Conservation (phyloP, 2,888 invertebrate genomes). For the Catocala fraxini region DNA sequence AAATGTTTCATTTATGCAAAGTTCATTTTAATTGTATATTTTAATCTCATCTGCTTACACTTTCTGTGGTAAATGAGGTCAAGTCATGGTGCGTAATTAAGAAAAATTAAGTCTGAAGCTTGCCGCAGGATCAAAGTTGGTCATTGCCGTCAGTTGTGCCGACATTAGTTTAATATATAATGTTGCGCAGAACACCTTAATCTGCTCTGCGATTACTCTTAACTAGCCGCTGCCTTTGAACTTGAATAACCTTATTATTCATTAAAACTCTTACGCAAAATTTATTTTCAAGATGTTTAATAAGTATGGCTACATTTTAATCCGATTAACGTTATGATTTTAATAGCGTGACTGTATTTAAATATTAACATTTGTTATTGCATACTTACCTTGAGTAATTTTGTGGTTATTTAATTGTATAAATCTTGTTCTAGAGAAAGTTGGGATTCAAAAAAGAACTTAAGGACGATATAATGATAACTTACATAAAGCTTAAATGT, state of each 20-base stretch:
- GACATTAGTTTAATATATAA: constrained; percentile 39
- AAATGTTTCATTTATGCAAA: constrained; percentile 40
- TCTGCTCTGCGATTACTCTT: constrained; percentile 31
- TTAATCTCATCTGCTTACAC: constrained; percentile 31
- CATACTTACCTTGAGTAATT: background rate
- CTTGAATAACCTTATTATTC: constrained; percentile 46
- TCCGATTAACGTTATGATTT: constrained; percentile 19
- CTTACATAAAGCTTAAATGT: too few relatives aligned
- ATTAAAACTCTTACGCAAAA: constrained; percentile 27
- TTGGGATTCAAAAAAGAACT: too few relatives aligned
- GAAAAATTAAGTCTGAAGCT: constrained; percentile 30
- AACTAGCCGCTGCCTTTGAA: constrained; percentile 45
- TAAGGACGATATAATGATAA: too few relatives aligned
- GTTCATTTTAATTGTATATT: constrained; percentile 38
- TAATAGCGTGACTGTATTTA: background rate
- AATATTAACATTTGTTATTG: background rate
- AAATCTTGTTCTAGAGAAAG: too few relatives aligned
- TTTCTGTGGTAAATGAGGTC: constrained; percentile 39
- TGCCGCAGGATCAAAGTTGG: constrained; percentile 28
- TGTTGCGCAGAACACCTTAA: constrained; percentile 38
- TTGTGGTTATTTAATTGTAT: too few relatives aligned
- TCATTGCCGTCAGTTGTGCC: constrained; percentile 41
- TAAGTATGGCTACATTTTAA: constrained; percentile 27
- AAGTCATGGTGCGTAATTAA: constrained; percentile 38
- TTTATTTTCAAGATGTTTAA: constrained; percentile 21